Base-by-base conservation (phyloP, 1,140 invertebrate genomes). In the Drosophila pallidifrons region DNA sequence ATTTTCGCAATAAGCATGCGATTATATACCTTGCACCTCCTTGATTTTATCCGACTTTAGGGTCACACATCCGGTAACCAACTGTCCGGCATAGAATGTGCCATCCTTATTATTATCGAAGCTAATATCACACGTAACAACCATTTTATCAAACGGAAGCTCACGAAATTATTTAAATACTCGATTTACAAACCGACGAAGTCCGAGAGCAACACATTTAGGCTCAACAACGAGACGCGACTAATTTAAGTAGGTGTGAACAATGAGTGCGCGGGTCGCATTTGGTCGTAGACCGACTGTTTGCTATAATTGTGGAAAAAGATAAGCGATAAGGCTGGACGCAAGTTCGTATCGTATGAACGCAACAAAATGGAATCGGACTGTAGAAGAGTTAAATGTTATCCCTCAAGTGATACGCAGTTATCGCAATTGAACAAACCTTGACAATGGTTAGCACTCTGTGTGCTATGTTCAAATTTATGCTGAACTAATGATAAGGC, bases 71-170 rank as follows among this genome's bases (percentile, higher is more conserved):
- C 94, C 94, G 47, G 89, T 92, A 1, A 94, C 91, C 28, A 91
- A 90, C 76, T 94, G 93, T 5, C 94, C 94, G 61, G 93, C 93
- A 89, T 93, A 94, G 88, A 94, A 94, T 1, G 92, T 91, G 35
- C 81, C 89, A 7, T 88, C 81, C 4, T 87, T 91, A 75, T 94
- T 94, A 64, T 94, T 78, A 77, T 92, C 93, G 63, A 94, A 94
- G 57, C 79, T 80, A 45, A 92, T 91, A 59, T 88, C 86, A 71
- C 91, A 92, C 66, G 72, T 91, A 67, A 92, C 91, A 47, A 92
- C 91, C 91, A 92, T 92, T 83, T 78, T 45, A 16, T 43, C 41
- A 16, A 41, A 35, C 43, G 20, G 25, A 51, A 30, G 20, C 15
- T 32, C 1, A 16, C 5, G 10, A 16, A 52, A 16, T 55, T 63